Evolutionary conservation across 2,888 invertebrate species (phyloP), one percentile per base, ranked within the genome.

Genomic region (Pegoplata infirma): DNA sequence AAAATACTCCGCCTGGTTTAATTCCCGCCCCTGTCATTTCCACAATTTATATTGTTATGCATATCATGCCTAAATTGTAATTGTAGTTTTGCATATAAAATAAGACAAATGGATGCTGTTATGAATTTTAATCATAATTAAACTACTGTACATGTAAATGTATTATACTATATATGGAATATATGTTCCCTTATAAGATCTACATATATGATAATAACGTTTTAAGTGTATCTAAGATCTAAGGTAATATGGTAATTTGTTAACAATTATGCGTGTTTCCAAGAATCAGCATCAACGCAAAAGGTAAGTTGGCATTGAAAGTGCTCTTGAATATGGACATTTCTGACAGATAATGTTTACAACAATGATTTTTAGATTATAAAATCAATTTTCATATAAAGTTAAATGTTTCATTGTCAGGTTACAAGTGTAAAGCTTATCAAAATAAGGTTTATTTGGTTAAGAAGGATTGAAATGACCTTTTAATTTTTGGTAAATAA

Each of bases 101-200:
- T 32, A 16, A n/a, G 40, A 23, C 55, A 67, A 55, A 4, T 46
- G 40, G 14, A 32, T 71, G 69, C 53, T 71, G 61, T 21, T 32
- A 61, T 71, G 69, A 71, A 61, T 71, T 71, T 69, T 69, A 69
- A 69, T 59, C 51, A 58, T 21, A 21, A 58, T 44, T 21, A 40
- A 44, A 58, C 23, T 23, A 40, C 40, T 8, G n/a, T n/a, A n/a
- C n/a, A n/a, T n/a, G n/a, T n/a, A n/a, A n/a, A n/a, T n/a, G n/a
- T n/a, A n/a, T n/a, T 58, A 40, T 40, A 58, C 12, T 2, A 36
- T 10, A 36, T 28, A 36, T 2, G 12, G 12, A 12, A 36, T 1
- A 36, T 12, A 12, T 36, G 36, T 36, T 32, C 10, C 7, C 8
- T 8, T 4, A 32, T 12, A n/a, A 40, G 12, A n/a, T 40, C 36